Evolutionary conservation across 1,140 invertebrate species (phyloP), one percentile per base, ranked within the genome.

Genomic region (Chymomyza costata): DNA sequence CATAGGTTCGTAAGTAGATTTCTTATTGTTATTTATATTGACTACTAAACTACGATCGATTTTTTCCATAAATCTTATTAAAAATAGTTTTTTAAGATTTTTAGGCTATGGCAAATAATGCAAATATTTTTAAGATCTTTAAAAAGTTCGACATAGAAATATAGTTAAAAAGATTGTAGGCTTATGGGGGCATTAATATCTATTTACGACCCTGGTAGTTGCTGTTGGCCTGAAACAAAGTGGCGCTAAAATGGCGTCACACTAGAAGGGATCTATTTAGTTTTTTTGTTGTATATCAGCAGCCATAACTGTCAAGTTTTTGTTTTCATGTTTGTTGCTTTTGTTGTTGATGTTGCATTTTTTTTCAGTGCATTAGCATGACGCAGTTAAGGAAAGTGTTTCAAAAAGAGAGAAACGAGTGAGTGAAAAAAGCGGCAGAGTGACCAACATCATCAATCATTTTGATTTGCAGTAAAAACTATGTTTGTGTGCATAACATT

Each of bases 381-480:
- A 65, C 50, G 63, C 45, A 46, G 30, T 50, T 38, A 48, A 43
- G 31, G 16, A 8, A 18, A 18, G 21, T 28, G 17, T 21, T 10
- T 14, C 15, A 39, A 19, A n/a, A 10, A 16, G 30, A 21, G 38
- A 30, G 43, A 44, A n/a, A n/a, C n/a, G 13, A 16, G 14, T 3
- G 6, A 15, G 31, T 3, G 32, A 13, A 35, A 19, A 28, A 41
- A 50, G 28, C 38, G 30, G 38, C 49, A 64, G 71, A 53, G 46
- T 63, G 66, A 40, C 71, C 71, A 76, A 78, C 71, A 76, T 76
- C 71, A 76, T 76, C 71, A 76, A 76, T 76, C 71, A 76, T 76
- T 76, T 76, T 76, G 71, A 76, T 76, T 76, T 76, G 71, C 71
- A 71, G 71, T 78, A 78, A 76, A 76, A 76, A 76, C 71, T 66